Evolutionary conservation across 64 coral and sea anemone species (phyloP).

Genomic region (Pachyseris speciosa): DNA sequence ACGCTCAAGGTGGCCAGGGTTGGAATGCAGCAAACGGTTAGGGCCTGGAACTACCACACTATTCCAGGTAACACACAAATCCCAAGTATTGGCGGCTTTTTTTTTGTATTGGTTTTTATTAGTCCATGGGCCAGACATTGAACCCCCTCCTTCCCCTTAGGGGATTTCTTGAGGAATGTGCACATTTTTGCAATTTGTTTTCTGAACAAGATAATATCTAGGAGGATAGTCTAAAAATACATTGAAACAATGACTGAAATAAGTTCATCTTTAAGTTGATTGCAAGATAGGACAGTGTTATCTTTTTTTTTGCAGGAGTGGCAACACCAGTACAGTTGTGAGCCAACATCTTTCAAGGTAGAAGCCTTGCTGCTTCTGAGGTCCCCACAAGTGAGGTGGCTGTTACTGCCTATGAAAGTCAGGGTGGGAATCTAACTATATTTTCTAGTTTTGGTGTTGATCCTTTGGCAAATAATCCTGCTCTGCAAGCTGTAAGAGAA

Average conservation of each 20-base stretch:
- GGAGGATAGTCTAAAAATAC: neutral
- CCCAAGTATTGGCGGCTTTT: conserved; percentile 59
- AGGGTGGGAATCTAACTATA: conserved; percentile 42
- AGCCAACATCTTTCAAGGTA: conserved; percentile 9
- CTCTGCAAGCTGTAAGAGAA: conserved; percentile 3
- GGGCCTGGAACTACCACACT: too few species aligned
- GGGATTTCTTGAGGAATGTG: too few species aligned
- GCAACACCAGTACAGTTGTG: conserved; percentile 52
- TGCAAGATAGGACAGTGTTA: neutral
- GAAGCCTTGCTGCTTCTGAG: neutral
- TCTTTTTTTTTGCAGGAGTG: conserved; percentile 21
- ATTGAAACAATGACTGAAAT: too few species aligned
- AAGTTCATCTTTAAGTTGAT: neutral
- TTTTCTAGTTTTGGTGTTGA: conserved; percentile 67
- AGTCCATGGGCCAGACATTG: too few species aligned
- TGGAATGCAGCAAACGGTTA: too few species aligned
- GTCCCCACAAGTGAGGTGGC: conserved; percentile 32
- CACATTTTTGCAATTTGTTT: too few species aligned
- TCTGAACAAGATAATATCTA: too few species aligned
- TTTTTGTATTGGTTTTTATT: neutral
- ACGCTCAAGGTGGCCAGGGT: too few species aligned
- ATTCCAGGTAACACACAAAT: conserved; percentile 3
- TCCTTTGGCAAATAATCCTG: neutral
- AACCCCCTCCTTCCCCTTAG: too few species aligned
- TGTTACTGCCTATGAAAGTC: conserved; percentile 38